A percentile compares a stretch with the other conserved stretches of the same genome.
These are phyloP conservation scores for Distichodus sexfasciatus DNA, from an alignment of 2,797 vertebrate species.

Conservation along the genomic window DNA sequence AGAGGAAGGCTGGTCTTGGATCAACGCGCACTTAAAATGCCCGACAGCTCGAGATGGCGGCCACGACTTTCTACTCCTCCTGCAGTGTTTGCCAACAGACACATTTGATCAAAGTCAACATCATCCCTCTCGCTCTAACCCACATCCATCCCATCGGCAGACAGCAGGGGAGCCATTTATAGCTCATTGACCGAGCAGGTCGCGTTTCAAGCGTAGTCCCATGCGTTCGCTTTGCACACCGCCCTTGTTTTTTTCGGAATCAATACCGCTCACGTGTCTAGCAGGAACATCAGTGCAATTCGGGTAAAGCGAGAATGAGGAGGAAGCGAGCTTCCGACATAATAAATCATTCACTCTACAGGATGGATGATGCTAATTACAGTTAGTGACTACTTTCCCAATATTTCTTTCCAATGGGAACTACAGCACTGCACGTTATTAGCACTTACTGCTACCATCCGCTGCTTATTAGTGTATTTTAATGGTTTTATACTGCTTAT, in stretches of 20 bases:
- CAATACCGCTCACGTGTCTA: background rate
- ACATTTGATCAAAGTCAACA: slow-evolving; percentile 32
- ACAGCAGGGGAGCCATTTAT: slow-evolving; percentile 25
- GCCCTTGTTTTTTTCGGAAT: too few relatives aligned
- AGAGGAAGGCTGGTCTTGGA: background rate
- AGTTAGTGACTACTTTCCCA: background rate
- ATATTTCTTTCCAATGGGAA: too few relatives aligned
- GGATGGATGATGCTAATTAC: background rate
- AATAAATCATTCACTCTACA: background rate
- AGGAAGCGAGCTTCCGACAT: background rate
- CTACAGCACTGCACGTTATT: too few relatives aligned
- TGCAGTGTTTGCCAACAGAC: slow-evolving; percentile 32
- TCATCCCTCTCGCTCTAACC: slow-evolving; percentile 17
- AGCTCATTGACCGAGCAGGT: background rate
- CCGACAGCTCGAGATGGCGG: background rate
- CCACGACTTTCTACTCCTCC: slow-evolving; percentile 2
- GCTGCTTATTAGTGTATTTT: too few relatives aligned
- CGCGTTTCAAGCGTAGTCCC: background rate
- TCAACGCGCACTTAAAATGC: background rate
- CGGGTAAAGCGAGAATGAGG: background rate
- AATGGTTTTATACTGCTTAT: too few relatives aligned
- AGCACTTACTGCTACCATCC: too few relatives aligned
- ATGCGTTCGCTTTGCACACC: background rate
- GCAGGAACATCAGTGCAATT: background rate
- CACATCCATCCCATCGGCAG: slow-evolving; percentile 19